Evolutionary conservation across 1,140 invertebrate genomes (phyloP).

Genomic region (Microplitis demolitor): DNA sequence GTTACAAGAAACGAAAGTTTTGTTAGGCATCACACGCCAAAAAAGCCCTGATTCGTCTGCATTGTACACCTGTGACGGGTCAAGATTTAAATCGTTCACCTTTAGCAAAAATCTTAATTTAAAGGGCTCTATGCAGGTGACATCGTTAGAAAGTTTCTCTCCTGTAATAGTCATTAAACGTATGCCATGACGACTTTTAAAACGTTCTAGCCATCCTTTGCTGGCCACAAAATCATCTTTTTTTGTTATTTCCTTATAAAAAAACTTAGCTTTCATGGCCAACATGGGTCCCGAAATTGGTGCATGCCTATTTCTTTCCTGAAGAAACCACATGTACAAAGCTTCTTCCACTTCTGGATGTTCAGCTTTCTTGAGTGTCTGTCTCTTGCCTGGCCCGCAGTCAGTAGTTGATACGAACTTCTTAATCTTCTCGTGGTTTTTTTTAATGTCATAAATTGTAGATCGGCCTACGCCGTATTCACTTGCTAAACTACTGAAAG

Average conservation of each 20-base stretch:
- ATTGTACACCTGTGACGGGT: too few relatives aligned
- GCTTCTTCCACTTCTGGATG: too few relatives aligned
- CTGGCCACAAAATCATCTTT: slow-evolving; percentile 50
- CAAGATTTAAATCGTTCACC: not conserved
- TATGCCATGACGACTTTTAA: slow-evolving; percentile 49
- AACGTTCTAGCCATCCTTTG: slow-evolving; percentile 45
- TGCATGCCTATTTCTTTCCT: slow-evolving; percentile 46
- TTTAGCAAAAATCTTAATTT: slow-evolving; percentile 20
- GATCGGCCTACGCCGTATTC: not conserved
- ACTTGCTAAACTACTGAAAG: not conserved
- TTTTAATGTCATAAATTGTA: not conserved
- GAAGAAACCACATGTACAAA: slow-evolving; percentile 27
- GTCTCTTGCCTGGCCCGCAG: too few relatives aligned
- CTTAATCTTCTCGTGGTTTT: not conserved
- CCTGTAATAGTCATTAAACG: slow-evolving; percentile 44
- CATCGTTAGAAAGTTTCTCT: slow-evolving; percentile 46
- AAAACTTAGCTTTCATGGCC: slow-evolving; percentile 40
- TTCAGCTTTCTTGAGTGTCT: too few relatives aligned
- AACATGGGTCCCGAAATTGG: slow-evolving; percentile 46
- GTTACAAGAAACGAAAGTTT: too few relatives aligned
- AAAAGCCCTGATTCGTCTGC: not conserved
- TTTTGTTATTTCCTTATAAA: slow-evolving; percentile 45
- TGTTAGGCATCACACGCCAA: too few relatives aligned
- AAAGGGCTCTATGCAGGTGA: slow-evolving; percentile 27
- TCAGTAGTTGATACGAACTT: not conserved